Evolutionary conservation across 2,797 vertebrate genomes (phyloP).

Genomic region (Nannoperca australis): DNA sequence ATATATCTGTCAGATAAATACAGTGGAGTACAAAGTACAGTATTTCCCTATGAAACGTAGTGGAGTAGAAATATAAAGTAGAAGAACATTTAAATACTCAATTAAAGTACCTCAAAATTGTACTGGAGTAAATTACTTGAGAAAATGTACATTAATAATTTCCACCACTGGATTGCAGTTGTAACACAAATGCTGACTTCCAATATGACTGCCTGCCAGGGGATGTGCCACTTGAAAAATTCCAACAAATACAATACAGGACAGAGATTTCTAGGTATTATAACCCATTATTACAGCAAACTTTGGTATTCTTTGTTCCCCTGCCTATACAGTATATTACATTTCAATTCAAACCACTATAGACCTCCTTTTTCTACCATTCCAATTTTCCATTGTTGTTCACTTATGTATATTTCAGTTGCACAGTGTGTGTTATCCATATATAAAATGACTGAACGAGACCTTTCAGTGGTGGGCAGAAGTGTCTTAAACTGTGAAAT

Average conservation of each 20-base stretch:
- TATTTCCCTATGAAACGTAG: not conserved
- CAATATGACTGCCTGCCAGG: constrained; percentile 1
- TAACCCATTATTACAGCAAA: not conserved
- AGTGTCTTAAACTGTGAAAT: constrained; percentile 77
- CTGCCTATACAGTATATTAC: constrained; percentile 1
- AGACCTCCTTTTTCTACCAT: constrained; percentile 12
- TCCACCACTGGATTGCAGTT: not conserved
- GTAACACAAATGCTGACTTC: not conserved
- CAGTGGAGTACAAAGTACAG: not conserved
- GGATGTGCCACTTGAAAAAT: not conserved
- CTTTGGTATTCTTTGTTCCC: constrained; percentile 10
- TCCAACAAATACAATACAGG: not conserved
- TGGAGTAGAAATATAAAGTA: too few species aligned
- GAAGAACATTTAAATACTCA: not conserved
- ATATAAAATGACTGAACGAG: constrained; percentile 51
- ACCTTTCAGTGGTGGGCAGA: constrained; percentile 56
- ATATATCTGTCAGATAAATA: not conserved
- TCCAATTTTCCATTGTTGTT: constrained; percentile 24
- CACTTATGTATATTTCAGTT: constrained; percentile 21
- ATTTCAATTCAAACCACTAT: constrained; percentile 40
- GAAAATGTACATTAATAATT: not conserved
- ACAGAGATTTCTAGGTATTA: not conserved
- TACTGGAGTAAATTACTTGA: not conserved
- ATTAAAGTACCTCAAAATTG: not conserved
- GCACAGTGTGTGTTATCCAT: constrained; percentile 30